Evolutionary conservation across 2,888 invertebrate genomes (phyloP).

Genomic region (Folsomia candida): DNA sequence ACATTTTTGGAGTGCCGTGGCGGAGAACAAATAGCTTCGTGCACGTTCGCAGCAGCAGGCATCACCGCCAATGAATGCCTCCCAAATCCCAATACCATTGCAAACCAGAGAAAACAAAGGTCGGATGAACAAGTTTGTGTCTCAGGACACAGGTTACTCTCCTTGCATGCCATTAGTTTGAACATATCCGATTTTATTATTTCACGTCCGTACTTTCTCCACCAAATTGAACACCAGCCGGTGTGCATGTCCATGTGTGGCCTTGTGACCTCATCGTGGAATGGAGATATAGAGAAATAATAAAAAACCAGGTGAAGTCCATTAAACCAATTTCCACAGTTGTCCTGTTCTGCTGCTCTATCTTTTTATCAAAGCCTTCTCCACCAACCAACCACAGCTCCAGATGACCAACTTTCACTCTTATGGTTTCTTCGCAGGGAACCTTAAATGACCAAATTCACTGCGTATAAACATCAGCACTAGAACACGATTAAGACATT

Average conservation of each 20-base stretch:
- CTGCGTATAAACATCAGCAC: no score
- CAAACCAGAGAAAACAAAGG: background rate
- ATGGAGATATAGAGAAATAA: background rate
- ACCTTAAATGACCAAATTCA: no score
- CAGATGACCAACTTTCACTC: background rate
- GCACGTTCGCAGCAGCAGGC: background rate
- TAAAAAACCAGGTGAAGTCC: constrained; percentile 4
- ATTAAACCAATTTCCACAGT: constrained; percentile 3
- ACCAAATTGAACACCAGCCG: background rate
- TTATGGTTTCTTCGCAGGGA: no score
- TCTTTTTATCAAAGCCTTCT: background rate
- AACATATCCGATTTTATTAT: background rate
- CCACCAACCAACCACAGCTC: background rate
- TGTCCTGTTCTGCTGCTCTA: background rate
- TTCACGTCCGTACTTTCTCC: background rate
- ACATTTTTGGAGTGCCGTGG: background rate
- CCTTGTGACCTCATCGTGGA: background rate
- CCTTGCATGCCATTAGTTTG: background rate
- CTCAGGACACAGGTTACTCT: background rate
- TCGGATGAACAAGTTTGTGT: no score
- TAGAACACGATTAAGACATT: no score
- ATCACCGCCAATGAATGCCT: no score
- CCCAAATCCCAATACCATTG: background rate
- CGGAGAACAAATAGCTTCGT: background rate
- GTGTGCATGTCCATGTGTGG: background rate